phyloP scores from a whole-genome alignment of 1,140 invertebrate genomes.

The Solenopsis invicta region DNA sequence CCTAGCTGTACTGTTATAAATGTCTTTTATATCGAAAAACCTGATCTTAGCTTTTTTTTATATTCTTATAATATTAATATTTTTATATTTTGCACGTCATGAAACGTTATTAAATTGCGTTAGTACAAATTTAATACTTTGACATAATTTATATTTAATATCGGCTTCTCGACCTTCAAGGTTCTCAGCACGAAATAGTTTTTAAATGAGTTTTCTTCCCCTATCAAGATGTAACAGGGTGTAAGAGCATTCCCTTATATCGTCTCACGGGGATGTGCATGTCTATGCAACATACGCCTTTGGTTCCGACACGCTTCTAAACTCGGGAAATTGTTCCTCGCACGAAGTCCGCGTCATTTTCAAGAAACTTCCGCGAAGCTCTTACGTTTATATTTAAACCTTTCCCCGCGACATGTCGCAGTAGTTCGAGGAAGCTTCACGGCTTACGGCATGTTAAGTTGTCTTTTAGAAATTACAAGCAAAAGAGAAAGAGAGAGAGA shows the following conservation, averaged over 20 bases:
- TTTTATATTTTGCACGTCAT: not conserved
- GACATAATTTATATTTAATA: conserved; percentile 25
- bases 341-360: conserved; percentile 56
- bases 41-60: not conserved
- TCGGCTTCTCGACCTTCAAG: not conserved
- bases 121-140: not conserved
- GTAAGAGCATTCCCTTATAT: conserved; percentile 19
- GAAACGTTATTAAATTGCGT: not conserved
- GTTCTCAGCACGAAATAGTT: not conserved
- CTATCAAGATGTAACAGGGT: conserved; percentile 7
- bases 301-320: conserved; percentile 50
- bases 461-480: conserved; percentile 18
- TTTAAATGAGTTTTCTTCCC: conserved; percentile 9
- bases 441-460: conserved; percentile 41
- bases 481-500: not conserved
- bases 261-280: conserved; percentile 7
- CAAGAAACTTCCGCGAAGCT: conserved; percentile 53
- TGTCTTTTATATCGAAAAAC: not conserved
- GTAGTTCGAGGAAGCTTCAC: conserved; percentile 32
- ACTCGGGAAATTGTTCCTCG: conserved; percentile 55
- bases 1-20: not conserved
- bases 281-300: conserved; percentile 27
- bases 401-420: conserved; percentile 39
- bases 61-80: no score
- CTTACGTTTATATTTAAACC: conserved; percentile 61